Conservation (phyloP, 2,888 invertebrate genomes). For the Cryptus viduatorius region DNA sequence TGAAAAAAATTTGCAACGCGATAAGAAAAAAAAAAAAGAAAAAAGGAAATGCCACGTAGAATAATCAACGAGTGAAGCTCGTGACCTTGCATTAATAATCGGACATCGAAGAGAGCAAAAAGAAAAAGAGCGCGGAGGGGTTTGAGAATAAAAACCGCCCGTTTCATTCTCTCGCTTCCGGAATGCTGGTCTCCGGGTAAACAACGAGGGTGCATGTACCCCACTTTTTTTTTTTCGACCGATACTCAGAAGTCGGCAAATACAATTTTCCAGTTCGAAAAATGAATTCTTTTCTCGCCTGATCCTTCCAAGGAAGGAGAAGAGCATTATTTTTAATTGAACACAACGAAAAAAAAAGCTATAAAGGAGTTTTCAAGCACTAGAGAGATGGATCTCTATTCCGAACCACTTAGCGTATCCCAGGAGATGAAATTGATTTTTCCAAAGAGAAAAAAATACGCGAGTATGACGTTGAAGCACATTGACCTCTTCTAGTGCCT, state of each 20-base stretch:
- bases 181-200: neutral
- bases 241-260: neutral
- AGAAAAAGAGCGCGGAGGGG: neutral
- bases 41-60: constrained; percentile 36
- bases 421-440: constrained; percentile 34
- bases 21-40: constrained; percentile 34
- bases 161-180: constrained; percentile 28
- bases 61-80: constrained; percentile 45
- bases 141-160: constrained; percentile 18
- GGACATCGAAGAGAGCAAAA: neutral
- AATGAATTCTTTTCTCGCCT: neutral
- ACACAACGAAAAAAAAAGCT: neutral
- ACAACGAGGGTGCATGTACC: neutral
- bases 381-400: neutral
- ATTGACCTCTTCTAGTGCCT: neutral
- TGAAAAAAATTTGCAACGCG: constrained; percentile 21
- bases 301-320: neutral
- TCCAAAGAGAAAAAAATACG: constrained; percentile 15
- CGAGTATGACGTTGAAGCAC: constrained; percentile 22
- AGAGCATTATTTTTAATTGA: constrained; percentile 2
- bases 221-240: neutral
- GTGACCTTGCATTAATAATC: constrained; percentile 54
- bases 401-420: neutral
- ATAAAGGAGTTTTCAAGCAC: neutral
- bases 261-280: neutral